These are phyloP conservation scores for Octopus sinensis DNA, from an alignment of 1,140 invertebrate species.

Conservation along the genomic window DNA sequence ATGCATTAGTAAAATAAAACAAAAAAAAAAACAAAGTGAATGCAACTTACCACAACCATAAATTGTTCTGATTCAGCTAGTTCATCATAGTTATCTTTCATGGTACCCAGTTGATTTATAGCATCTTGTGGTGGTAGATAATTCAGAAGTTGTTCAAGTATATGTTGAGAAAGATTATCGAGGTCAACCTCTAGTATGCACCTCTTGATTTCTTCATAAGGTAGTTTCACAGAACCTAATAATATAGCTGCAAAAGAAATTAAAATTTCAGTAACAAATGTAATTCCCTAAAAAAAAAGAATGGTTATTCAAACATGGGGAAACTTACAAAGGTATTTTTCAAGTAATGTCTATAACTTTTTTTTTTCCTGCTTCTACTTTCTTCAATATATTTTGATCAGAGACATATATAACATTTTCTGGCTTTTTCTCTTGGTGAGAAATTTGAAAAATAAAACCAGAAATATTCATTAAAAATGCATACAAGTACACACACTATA, in stretches of 20 bases:
- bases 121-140: constrained; percentile 86
- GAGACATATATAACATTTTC: no score
- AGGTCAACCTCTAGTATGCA: constrained; percentile 85
- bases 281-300: neutral
- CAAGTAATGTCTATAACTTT: no score
- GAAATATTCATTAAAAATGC: no score
- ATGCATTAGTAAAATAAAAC: no score
- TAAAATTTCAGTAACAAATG: constrained; percentile 14
- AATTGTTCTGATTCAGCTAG: constrained; percentile 93
- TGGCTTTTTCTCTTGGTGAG: no score
- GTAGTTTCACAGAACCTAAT: constrained; percentile 82
- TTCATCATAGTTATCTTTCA: constrained; percentile 75
- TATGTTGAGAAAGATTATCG: constrained; percentile 73
- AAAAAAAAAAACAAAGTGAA: neutral
- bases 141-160: constrained; percentile 76
- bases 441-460: no score
- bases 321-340: neutral
- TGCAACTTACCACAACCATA: constrained; percentile 75
- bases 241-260: constrained; percentile 68
- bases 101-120: constrained; percentile 75
- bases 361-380: no score
- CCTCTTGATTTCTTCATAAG: constrained; percentile 78
- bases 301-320: neutral
- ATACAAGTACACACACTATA: no score
- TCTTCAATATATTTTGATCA: no score